Conservation (phyloP, 1,140 invertebrate species). For the Wiebesia pumilae region DNA sequence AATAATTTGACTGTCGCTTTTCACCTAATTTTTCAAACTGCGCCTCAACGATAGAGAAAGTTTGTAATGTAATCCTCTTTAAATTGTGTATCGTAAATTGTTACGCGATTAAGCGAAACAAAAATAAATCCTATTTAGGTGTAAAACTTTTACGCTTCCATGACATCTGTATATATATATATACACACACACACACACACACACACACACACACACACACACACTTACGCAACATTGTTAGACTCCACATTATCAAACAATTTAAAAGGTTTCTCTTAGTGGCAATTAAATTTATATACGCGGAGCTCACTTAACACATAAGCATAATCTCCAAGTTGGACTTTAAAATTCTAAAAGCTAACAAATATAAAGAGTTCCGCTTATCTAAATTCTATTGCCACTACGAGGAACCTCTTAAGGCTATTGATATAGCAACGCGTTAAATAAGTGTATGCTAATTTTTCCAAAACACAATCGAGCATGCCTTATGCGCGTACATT, state of each 20-base stretch:
- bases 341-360: not conserved
- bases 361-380: not conserved
- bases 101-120: not conserved
- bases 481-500: not conserved
- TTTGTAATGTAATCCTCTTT: slow-evolving; percentile 5
- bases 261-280: not conserved
- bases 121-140: not conserved
- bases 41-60: not conserved
- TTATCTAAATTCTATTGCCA: not conserved
- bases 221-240: not conserved
- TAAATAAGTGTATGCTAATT: not conserved
- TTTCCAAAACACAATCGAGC: not conserved
- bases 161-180: not conserved
- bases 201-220: not conserved
- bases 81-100: not conserved
- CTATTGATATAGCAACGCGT: not conserved
- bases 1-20: not conserved
- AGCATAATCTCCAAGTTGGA: not conserved
- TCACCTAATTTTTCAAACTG: not conserved
- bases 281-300: not conserved
- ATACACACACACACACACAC: not conserved
- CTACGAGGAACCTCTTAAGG: not conserved
- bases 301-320: not conserved
- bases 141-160: not conserved
- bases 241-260: not conserved